A percentile compares a stretch with the other conserved stretches of the same genome.
These are phyloP conservation scores for Liposcelis brunnea DNA, from an alignment of 2,888 invertebrate species.

Conservation along the genomic window DNA sequence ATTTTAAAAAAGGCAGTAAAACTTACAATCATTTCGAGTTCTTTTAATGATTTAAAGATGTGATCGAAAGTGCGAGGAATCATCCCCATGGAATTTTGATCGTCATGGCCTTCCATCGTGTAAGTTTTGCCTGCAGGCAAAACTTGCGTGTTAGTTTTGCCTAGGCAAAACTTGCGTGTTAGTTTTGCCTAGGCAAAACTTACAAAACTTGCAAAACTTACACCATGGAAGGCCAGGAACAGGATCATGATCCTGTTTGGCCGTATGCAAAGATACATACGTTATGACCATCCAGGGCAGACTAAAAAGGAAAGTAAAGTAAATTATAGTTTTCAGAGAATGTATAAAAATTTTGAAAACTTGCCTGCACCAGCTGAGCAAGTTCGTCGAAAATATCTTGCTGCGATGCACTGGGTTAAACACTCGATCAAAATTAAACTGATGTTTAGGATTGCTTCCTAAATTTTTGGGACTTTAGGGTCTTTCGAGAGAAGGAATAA, in stretches of 20 bases:
- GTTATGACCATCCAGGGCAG: conserved; percentile 75
- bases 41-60: conserved; percentile 53
- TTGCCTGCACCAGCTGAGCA: conserved; percentile 48
- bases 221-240: conserved; percentile 74
- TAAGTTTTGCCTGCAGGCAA: conserved; percentile 80
- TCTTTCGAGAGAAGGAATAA: too few species aligned
- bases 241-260: conserved; percentile 82
- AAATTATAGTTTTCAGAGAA: too few species aligned
- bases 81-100: conserved; percentile 46
- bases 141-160: too few species aligned
- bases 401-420: conserved; percentile 59
- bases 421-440: conserved; percentile 70
- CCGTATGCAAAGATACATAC: conserved; percentile 86
- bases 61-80: conserved; percentile 69
- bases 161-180: too few species aligned
- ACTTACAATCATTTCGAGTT: conserved; percentile 40
- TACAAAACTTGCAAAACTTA: too few species aligned
- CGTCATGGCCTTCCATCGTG: conserved; percentile 70
- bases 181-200: too few species aligned
- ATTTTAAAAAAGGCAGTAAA: too few species aligned
- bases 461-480: too few species aligned
- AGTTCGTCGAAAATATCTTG: conserved; percentile 69
- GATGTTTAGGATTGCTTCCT: too few species aligned
- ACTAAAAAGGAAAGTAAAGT: conserved; percentile 23
- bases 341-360: too few species aligned